A percentile compares a stretch with the other conserved stretches of the same genome.
phyloP scores from a whole-genome alignment of 2,888 invertebrate genomes.

The Andrena hattorfiana region DNA sequence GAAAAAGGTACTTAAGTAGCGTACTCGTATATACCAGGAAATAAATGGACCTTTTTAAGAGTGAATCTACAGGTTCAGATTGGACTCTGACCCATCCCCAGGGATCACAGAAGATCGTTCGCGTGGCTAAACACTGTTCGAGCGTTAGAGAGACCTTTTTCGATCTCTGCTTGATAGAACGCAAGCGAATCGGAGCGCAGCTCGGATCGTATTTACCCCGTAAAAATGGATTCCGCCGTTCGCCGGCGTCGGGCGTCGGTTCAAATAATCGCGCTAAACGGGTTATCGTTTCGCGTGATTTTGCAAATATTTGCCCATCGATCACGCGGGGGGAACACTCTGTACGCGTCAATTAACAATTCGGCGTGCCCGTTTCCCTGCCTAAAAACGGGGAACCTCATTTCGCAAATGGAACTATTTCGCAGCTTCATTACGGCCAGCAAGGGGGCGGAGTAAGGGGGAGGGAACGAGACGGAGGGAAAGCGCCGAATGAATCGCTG shows the following conservation, averaged over 20 bases:
- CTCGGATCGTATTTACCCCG: slow-evolving; percentile 12
- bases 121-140: too few species aligned
- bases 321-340: slow-evolving; percentile 52
- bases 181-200: background rate
- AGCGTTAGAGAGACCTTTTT: too few species aligned
- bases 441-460: background rate
- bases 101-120: too few species aligned
- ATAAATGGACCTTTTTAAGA: too few species aligned
- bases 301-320: slow-evolving; percentile 70
- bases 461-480: background rate
- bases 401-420: slow-evolving; percentile 80
- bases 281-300: slow-evolving; percentile 71
- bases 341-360: slow-evolving; percentile 67
- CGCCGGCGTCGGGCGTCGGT: slow-evolving; percentile 14
- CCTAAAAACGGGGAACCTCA: slow-evolving; percentile 69
- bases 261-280: slow-evolving; percentile 62
- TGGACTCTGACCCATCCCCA: too few species aligned
- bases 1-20: too few species aligned
- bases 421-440: slow-evolving; percentile 32
- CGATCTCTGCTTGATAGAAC: too few species aligned
- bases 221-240: slow-evolving; percentile 48
- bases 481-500: slow-evolving; percentile 12
- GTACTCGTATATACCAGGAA: too few species aligned
- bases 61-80: too few species aligned
- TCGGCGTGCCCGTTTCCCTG: slow-evolving; percentile 35